Evolutionary conservation across 2,888 invertebrate genomes (phyloP).

Genomic region (Chrysolina oricalcia): DNA sequence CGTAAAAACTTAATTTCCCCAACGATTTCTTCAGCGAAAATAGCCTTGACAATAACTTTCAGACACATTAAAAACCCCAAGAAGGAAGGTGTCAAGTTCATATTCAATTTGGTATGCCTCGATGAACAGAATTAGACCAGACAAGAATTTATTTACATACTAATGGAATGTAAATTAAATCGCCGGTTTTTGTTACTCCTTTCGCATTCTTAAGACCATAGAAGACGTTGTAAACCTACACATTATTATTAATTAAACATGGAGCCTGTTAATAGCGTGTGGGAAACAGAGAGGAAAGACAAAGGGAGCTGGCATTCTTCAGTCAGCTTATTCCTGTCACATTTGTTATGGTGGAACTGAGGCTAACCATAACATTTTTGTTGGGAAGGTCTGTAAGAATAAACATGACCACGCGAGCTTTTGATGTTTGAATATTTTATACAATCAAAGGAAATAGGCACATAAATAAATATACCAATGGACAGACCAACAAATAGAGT

Average conservation of each 20-base stretch:
- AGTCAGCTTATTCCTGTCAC: constrained; percentile 27
- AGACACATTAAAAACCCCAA: constrained; percentile 21
- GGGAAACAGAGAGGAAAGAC: constrained; percentile 36
- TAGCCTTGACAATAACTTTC: constrained; percentile 25
- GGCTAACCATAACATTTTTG: constrained; percentile 7
- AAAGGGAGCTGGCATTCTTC: constrained; percentile 32
- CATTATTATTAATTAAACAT: constrained; percentile 47
- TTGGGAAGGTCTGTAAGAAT: constrained; percentile 4
- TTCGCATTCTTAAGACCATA: constrained; percentile 43
- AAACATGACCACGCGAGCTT: neutral
- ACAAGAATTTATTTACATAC: constrained; percentile 50
- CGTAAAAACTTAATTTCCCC: too few species aligned
- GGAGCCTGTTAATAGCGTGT: constrained; percentile 40
- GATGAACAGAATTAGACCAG: constrained; percentile 45
- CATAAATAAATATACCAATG: neutral
- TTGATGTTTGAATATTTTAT: neutral
- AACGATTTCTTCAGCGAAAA: neutral
- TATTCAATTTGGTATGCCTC: constrained; percentile 36
- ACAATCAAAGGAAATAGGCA: neutral
- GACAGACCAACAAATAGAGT: too few species aligned
- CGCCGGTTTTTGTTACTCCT: constrained; percentile 41
- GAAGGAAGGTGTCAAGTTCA: constrained; percentile 40
- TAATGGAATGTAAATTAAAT: constrained; percentile 52
- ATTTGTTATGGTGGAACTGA: constrained; percentile 22
- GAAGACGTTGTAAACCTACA: constrained; percentile 45